Conservation (phyloP, 2,797 vertebrate species). For the Otolemur crassicaudatus region DNA sequence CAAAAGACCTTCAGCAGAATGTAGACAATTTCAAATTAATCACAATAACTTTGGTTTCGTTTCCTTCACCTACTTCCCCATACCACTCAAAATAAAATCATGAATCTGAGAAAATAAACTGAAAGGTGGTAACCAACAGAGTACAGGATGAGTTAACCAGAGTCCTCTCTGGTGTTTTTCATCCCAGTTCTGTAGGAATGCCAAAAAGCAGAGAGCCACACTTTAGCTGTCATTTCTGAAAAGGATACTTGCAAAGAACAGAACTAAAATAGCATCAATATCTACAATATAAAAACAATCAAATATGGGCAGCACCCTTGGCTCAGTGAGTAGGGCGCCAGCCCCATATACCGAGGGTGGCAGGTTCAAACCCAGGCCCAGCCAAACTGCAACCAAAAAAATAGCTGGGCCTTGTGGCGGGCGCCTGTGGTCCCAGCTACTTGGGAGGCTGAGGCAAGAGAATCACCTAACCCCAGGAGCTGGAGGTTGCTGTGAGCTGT, state of each 20-base stretch:
- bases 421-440: too few species aligned
- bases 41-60: conserved; percentile 34
- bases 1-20: neutral
- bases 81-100: conserved; percentile 28
- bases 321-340: too few species aligned
- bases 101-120: neutral
- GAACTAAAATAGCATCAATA: conserved; percentile 27
- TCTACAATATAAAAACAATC: neutral
- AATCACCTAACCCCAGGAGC: too few species aligned
- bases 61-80: neutral
- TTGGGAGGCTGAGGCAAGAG: too few species aligned
- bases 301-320: neutral
- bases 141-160: neutral
- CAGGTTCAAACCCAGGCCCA: too few species aligned
- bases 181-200: neutral
- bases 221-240: conserved; percentile 44
- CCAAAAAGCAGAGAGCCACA: conserved; percentile 4
- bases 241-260: conserved; percentile 23
- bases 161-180: neutral
- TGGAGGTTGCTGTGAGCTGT: too few species aligned
- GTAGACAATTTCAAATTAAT: conserved; percentile 16
- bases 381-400: too few species aligned
- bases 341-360: too few species aligned
- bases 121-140: neutral
- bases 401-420: too few species aligned